Evolutionary conservation across 2,113 vertebrate species (phyloP).

Genomic region (Lamprologus sp.): DNA sequence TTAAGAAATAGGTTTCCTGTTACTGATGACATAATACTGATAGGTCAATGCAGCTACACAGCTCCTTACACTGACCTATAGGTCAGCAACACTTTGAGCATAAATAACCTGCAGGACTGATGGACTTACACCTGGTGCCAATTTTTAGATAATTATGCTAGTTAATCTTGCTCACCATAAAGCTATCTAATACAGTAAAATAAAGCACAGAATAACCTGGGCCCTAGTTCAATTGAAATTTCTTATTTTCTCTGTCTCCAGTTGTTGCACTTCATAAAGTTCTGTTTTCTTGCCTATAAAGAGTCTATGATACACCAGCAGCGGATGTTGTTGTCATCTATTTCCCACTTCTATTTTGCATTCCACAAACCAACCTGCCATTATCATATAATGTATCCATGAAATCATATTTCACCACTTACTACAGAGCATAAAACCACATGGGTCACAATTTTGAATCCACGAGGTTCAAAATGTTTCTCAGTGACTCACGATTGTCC

Average conservation of each 20-base stretch:
- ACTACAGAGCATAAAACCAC: neutral
- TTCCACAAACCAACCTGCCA: slow-evolving; percentile 27
- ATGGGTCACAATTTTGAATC: neutral
- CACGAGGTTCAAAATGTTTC: neutral
- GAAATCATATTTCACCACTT: slow-evolving; percentile 27
- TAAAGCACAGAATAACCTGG: neutral
- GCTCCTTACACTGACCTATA: neutral
- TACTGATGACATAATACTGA: neutral
- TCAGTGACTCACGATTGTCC: neutral
- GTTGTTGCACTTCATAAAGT: neutral
- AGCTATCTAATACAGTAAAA: neutral
- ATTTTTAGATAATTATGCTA: neutral
- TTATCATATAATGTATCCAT: slow-evolving; percentile 31
- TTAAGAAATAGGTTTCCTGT: neutral
- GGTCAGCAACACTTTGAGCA: neutral
- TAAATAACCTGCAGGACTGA: neutral
- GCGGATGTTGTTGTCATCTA: slow-evolving; percentile 15
- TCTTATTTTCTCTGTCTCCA: neutral
- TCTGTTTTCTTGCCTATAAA: neutral
- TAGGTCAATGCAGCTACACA: neutral
- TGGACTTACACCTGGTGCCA: neutral
- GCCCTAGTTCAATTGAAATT: neutral
- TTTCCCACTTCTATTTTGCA: slow-evolving; percentile 25
- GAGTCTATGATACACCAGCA: slow-evolving; percentile 7
- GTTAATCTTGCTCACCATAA: neutral